Base-by-base conservation (phyloP, 1,140 invertebrate species). In the Cheumatopsyche charites region DNA sequence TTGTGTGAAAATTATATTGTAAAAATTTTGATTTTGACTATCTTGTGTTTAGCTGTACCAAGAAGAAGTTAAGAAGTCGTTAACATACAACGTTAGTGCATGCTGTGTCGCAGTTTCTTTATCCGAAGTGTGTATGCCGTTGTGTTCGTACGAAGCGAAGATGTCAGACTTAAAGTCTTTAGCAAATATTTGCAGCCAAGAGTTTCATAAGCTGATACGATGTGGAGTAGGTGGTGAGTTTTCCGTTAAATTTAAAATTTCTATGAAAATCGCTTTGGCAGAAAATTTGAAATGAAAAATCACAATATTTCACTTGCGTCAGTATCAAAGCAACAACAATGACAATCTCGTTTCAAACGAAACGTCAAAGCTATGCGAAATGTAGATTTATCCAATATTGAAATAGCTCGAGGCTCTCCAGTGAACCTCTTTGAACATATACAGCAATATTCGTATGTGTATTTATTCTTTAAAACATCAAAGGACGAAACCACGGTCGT, bases 71-170 rank as follows among this genome's bases (percentile, higher is more conserved):
- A 86, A 88, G 76, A 80, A 82, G 77, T 80, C 82, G 9, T 80
- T 79, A 61, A 76, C 80, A 0, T 94, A 94, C 81, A 94, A 94
- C 79, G 87, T 93, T 77, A 92, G 91, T 7, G 85, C 86, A 5
- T 94, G 93, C 79, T 94, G 93, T 80, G 85, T 88, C 3, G 83
- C 86, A 9, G 90, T 90, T 1, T 88, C 89, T 21, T 77, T 94
- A 15, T 88, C 89, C 65, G 85, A 86, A 26, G 86, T 89, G 13
- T 94, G 92, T 78, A 86, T 93, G 79, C 91, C 92, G 0, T 84
- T 94, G n/a, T 94, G 93, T 78, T 88, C 90, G 0, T 94, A 92
- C 79, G 89, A 93, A 76, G 91, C 92, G 2, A 91, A 88, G 72
- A 90, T 94, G 88, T 88, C 89, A 7, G 91, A 93, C 79, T 82